phyloP scores from a whole-genome alignment of 1,140 invertebrate species.

The Rhizoglyphus robini region DNA sequence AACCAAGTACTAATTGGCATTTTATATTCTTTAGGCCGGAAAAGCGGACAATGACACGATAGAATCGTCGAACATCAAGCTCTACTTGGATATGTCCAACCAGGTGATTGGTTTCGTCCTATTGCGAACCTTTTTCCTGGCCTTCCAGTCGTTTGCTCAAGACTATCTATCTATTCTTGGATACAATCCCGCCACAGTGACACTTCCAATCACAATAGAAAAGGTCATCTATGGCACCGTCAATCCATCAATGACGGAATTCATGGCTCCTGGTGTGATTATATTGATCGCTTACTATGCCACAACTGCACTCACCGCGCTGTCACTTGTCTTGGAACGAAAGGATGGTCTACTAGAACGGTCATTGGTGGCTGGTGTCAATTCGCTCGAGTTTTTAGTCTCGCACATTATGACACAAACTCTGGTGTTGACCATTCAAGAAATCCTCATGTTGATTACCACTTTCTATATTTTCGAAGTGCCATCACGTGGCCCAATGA shows the following conservation, averaged over 20 bases:
- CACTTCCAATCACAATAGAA: constrained; percentile 47
- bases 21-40: constrained; percentile 10
- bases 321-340: constrained; percentile 76
- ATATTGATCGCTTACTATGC: constrained; percentile 86
- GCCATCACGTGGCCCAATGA: constrained; percentile 59
- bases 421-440: constrained; percentile 85
- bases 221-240: constrained; percentile 70
- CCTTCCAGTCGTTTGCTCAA: constrained; percentile 26
- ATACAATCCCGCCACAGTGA: constrained; percentile 18
- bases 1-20: too few species aligned
- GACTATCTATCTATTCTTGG: constrained; percentile 22
- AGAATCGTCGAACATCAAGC: constrained; percentile 27
- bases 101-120: constrained; percentile 25
- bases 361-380: constrained; percentile 76
- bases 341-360: constrained; percentile 79
- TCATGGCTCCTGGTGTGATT: constrained; percentile 23
- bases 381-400: constrained; percentile 72
- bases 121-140: constrained; percentile 23
- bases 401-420: constrained; percentile 86
- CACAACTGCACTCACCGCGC: constrained; percentile 78
- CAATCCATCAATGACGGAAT: constrained; percentile 73
- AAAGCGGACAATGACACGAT: constrained; percentile 23
- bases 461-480: constrained; percentile 67
- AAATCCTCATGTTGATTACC: constrained; percentile 65
- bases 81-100: constrained; percentile 32